A percentile compares a stretch with the other conserved stretches of the same genome.
Evolutionary conservation across 2,888 invertebrate species (phyloP).

Genomic region (Coenonympha arcania): DNA sequence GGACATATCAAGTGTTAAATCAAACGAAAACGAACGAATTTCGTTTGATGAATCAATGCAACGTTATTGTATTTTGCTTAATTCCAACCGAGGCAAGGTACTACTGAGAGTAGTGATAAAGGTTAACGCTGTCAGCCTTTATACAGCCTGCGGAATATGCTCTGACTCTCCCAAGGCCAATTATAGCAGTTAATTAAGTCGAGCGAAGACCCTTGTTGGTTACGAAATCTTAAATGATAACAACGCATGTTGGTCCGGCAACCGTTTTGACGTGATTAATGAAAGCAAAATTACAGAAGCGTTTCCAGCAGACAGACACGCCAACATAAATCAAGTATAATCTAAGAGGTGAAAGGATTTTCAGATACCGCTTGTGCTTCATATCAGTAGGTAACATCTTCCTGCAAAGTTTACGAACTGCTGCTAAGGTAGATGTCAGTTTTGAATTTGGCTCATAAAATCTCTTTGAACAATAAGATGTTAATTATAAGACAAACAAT

Average conservation of each 20-base stretch:
- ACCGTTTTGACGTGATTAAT: conserved; percentile 34
- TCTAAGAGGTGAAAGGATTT: conserved; percentile 15
- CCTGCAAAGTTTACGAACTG: conserved; percentile 5
- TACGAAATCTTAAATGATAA: conserved; percentile 42
- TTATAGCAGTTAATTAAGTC: conserved; percentile 48
- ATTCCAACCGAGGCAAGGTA: conserved; percentile 15
- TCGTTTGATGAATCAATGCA: background rate
- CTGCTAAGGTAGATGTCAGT: background rate
- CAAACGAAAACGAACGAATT: too few species aligned
- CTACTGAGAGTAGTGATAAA: conserved; percentile 17
- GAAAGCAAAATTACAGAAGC: conserved; percentile 26
- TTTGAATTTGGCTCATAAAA: conserved; percentile 2
- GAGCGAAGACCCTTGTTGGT: conserved; percentile 42
- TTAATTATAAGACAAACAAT: background rate
- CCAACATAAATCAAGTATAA: conserved; percentile 20
- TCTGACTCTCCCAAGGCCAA: conserved; percentile 36
- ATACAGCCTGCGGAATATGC: conserved; percentile 19
- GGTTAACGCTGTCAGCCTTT: conserved; percentile 19
- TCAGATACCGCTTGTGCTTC: conserved; percentile 10
- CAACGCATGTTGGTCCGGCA: conserved; percentile 33
- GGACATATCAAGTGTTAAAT: too few species aligned
- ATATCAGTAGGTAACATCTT: conserved; percentile 13
- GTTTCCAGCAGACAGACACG: conserved; percentile 19
- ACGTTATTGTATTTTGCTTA: conserved; percentile 5
- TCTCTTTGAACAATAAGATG: conserved; percentile 6